Conservation (phyloP, 2,888 invertebrate genomes). For the Acronicta aceris region DNA sequence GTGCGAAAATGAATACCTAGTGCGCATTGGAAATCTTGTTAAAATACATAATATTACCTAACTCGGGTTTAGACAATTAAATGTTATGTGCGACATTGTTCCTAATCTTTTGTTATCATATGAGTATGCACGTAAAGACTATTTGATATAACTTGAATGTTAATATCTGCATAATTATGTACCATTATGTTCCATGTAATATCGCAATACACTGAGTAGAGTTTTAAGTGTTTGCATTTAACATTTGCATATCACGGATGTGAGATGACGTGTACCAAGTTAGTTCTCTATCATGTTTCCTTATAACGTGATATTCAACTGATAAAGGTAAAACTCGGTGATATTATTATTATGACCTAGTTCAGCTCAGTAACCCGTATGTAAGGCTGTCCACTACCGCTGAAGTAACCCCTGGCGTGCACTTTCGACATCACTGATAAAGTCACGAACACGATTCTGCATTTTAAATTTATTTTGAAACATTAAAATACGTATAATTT, state of each 20-base stretch:
- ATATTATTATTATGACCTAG: constrained; percentile 57
- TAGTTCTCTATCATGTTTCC: constrained; percentile 18
- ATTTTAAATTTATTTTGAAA: constrained; percentile 32
- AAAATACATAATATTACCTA: constrained; percentile 25
- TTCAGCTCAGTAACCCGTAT: constrained; percentile 52
- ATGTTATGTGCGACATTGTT: constrained; percentile 16
- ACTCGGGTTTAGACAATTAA: constrained; percentile 26
- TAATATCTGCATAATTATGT: constrained; percentile 35
- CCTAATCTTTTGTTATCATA: constrained; percentile 16
- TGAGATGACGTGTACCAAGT: constrained; percentile 16
- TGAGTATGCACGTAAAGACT: constrained; percentile 32
- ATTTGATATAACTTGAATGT: constrained; percentile 37
- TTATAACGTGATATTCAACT: constrained; percentile 8
- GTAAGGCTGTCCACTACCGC: constrained; percentile 48
- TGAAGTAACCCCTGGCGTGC: constrained; percentile 46
- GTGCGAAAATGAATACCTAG: constrained; percentile 26
- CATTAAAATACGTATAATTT: constrained; percentile 31
- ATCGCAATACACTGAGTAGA: constrained; percentile 26
- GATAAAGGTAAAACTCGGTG: constrained; percentile 39
- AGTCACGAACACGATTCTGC: constrained; percentile 49
- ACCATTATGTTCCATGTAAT: constrained; percentile 12
- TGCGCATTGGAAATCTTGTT: constrained; percentile 31
- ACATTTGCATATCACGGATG: constrained; percentile 29
- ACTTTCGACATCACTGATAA: constrained; percentile 43
- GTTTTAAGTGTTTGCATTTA: constrained; percentile 34